Base-by-base conservation (phyloP, 2,797 vertebrate genomes). In the Rhadinocentrus ornatus region DNA sequence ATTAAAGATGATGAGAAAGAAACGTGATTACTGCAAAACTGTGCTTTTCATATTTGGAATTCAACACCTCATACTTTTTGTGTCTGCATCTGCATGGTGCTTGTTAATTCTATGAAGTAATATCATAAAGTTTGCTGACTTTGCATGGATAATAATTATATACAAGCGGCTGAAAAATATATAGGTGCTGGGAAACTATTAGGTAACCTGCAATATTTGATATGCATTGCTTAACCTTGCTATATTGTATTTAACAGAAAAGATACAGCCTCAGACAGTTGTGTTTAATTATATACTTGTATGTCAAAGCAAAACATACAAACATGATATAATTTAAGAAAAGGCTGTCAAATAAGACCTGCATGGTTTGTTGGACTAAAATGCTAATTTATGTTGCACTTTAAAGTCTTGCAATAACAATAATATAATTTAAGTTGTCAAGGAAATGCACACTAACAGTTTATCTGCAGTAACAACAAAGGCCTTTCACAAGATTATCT, bases 61-160 rank as follows among this genome's bases (percentile, higher is more conserved):
- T 80, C 68, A 73, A 69, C 73, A 73, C 18, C 68, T 61, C 71
- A 63, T 34, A 78, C 16, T 32, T 53, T 71, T 37, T 77, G 70
- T 75, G 69, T 77, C 59, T 64, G 18, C 22, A 46, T 68, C 35
- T 68, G 35, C 48, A 32, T 70, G 10, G 57, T 29, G 12, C 53
- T 39, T 59, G 12, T 58, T 57, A 66, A 29, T 31, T 44, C 39
- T 66, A 35, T 1, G 1, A 44, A 7, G 44, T 62, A 61, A 55
- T 44, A 44, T 56, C 31, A 69, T 7, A 27, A 54, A 62, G 46
- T 31, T 50, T 64, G n/a, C n/a, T 24, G n/a, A 12, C 1, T 24
- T 52, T 52, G n/a, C 11, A 26, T 26, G 8, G 46, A 13, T 11
- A 52, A 52, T 24, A 26, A 11, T 22, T 24, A 8, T 22, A 3